Evolutionary conservation across 2,888 invertebrate species (phyloP).

Genomic region (Seira ritae): DNA sequence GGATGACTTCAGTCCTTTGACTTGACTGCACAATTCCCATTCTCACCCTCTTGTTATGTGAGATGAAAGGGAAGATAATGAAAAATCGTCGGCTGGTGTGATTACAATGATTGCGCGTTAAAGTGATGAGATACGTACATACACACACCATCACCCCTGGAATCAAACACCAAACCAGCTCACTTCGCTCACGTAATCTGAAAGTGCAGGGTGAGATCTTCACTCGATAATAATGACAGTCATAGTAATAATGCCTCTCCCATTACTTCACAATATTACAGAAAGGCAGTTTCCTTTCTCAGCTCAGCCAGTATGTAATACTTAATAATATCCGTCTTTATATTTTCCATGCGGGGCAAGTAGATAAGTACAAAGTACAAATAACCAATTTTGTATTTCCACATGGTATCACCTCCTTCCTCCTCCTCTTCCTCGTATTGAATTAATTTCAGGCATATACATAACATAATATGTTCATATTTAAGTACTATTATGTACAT

Average conservation of each 20-base stretch:
- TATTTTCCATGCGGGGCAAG: slow-evolving; percentile 43
- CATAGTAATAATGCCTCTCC: slow-evolving; percentile 15
- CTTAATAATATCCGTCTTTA: too few species aligned
- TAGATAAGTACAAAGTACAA: too few species aligned
- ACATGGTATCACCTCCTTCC: slow-evolving; percentile 28
- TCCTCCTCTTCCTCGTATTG: slow-evolving; percentile 14
- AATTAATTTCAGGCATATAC: neutral
- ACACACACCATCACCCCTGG: too few species aligned
- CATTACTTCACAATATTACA: neutral
- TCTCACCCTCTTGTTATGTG: too few species aligned
- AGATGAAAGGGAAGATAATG: neutral
- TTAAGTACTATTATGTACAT: too few species aligned
- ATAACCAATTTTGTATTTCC: slow-evolving; percentile 45
- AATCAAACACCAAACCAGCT: neutral
- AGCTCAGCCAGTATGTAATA: too few species aligned
- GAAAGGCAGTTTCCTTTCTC: neutral
- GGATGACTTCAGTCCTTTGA: too few species aligned
- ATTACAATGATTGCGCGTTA: slow-evolving; percentile 7
- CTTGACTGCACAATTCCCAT: too few species aligned
- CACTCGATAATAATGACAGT: neutral
- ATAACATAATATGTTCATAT: too few species aligned
- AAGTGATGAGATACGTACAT: slow-evolving; percentile 2
- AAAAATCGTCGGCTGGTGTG: slow-evolving; percentile 13
- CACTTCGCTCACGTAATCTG: neutral
- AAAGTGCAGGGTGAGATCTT: slow-evolving; percentile 12